These are phyloP conservation scores for Patella vulgata DNA, from an alignment of 1,140 invertebrate species.

Conservation along the genomic window DNA sequence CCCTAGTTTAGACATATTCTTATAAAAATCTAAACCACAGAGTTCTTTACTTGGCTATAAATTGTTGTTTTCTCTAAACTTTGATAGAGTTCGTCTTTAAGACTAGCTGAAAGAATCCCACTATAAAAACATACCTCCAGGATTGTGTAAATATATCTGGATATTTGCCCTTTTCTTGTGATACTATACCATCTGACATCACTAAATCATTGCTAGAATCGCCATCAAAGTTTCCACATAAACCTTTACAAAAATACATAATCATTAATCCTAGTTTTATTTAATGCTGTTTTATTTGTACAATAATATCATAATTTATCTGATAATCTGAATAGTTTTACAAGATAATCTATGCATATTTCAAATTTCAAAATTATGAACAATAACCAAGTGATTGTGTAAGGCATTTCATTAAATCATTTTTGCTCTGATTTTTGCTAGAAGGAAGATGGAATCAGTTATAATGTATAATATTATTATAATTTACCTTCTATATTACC, in stretches of 20 bases:
- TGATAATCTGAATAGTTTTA: not conserved
- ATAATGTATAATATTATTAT: too few species aligned
- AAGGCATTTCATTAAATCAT: too few species aligned
- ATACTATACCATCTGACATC: conserved; percentile 25
- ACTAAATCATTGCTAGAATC: conserved; percentile 38
- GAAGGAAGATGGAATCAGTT: too few species aligned
- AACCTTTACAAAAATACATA: conserved; percentile 28
- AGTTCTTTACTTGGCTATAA: too few species aligned
- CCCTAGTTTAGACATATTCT: too few species aligned
- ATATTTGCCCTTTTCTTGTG: conserved; percentile 19
- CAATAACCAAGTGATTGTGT: not conserved
- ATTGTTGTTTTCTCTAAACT: too few species aligned
- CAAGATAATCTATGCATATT: too few species aligned
- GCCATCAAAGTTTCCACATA: conserved; percentile 45
- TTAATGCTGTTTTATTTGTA: not conserved
- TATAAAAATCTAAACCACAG: too few species aligned
- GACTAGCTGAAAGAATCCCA: too few species aligned
- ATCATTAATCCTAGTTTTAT: too few species aligned
- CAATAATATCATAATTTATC: not conserved
- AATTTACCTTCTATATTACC: conserved; percentile 40
- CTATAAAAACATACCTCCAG: conserved; percentile 37
- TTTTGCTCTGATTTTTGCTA: too few species aligned
- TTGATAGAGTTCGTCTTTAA: too few species aligned
- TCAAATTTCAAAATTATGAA: not conserved
- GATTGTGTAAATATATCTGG: conserved; percentile 33